Evolutionary conservation across 2,888 invertebrate species (phyloP).

Genomic region (Napeogenes sylphis): DNA sequence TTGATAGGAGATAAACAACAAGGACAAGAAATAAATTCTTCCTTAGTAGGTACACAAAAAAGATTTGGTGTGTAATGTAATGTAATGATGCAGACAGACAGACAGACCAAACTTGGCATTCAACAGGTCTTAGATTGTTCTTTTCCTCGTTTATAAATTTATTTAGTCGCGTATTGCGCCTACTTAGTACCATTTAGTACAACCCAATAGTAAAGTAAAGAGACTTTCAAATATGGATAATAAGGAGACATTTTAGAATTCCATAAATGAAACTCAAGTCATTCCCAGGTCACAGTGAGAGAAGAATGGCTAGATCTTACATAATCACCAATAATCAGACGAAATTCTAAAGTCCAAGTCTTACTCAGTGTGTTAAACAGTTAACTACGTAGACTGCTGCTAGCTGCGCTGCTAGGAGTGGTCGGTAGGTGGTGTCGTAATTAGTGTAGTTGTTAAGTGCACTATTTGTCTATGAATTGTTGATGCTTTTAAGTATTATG

Average conservation of each 20-base stretch:
- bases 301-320: too few relatives aligned
- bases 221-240: background rate
- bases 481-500: background rate
- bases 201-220: background rate
- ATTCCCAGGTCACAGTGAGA: too few relatives aligned
- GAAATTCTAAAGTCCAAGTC: too few relatives aligned
- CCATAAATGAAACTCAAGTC: too few relatives aligned
- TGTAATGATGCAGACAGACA: slow-evolving; percentile 30
- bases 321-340: too few relatives aligned
- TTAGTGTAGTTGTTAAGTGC: background rate
- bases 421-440: background rate
- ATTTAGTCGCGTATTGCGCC: too few relatives aligned
- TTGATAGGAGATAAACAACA: background rate
- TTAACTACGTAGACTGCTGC: background rate
- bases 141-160: slow-evolving; percentile 17
- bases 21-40: background rate
- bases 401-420: background rate
- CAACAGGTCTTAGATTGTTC: slow-evolving; percentile 29
- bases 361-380: too few relatives aligned
- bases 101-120: slow-evolving; percentile 29
- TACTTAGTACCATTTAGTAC: background rate
- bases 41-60: slow-evolving; percentile 5
- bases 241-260: background rate
- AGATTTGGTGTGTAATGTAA: slow-evolving; percentile 19
- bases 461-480: background rate